These are phyloP conservation scores for Cheilinus undulatus DNA, from an alignment of 2,113 vertebrate species.

Conservation along the genomic window DNA sequence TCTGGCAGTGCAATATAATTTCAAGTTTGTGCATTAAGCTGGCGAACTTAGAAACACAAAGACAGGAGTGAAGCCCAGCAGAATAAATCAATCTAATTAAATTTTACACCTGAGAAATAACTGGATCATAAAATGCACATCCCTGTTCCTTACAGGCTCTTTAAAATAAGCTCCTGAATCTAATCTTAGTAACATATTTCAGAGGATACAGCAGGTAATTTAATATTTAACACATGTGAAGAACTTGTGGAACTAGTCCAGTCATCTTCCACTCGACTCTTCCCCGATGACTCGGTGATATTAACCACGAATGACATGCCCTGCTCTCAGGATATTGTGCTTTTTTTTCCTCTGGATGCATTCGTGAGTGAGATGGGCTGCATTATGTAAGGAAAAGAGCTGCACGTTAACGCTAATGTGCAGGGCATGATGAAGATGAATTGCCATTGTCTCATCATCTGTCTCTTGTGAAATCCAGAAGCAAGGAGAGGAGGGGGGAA, in stretches of 20 bases:
- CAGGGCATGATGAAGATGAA: slow-evolving; percentile 51
- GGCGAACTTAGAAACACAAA: too few species aligned
- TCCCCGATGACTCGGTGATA: slow-evolving; percentile 48
- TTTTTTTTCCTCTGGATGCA: slow-evolving; percentile 50
- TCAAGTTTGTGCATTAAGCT: too few species aligned
- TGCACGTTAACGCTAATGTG: slow-evolving; percentile 50
- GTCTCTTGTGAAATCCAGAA: slow-evolving; percentile 42
- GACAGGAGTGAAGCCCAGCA: neutral
- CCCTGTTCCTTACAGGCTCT: neutral
- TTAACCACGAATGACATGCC: slow-evolving; percentile 63
- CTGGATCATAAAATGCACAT: neutral
- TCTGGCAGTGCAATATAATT: too few species aligned
- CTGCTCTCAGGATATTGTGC: slow-evolving; percentile 67
- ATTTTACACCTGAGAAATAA: slow-evolving; percentile 23
- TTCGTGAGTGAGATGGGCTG: slow-evolving; percentile 42
- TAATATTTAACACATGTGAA: slow-evolving; percentile 7
- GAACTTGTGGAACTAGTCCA: neutral
- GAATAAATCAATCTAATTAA: slow-evolving; percentile 40
- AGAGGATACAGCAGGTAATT: neutral
- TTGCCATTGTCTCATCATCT: slow-evolving; percentile 56
- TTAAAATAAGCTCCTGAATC: slow-evolving; percentile 1
- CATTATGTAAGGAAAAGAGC: slow-evolving; percentile 65
- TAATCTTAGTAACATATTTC: neutral
- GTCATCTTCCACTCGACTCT: slow-evolving; percentile 1
- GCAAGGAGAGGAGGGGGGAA: neutral